Percentiles rank a stretch among this genome's conserved stretches.
Conservation (phyloP, 2,113 vertebrate species). For the Andinoacara biseriatus region DNA sequence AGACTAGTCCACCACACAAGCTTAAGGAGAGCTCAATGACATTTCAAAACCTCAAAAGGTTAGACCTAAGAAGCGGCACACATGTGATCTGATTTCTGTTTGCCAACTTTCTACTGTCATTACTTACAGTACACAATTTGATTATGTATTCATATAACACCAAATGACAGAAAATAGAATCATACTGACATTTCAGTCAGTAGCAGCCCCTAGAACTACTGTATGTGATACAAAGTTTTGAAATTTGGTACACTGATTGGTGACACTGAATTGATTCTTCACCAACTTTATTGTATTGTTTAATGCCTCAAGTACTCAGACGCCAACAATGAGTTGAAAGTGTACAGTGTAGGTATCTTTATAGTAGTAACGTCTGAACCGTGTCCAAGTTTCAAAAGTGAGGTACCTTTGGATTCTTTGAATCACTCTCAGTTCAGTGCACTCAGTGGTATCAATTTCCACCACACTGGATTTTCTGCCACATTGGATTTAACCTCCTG, state of each 20-base stretch:
- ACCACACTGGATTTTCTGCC: not conserved
- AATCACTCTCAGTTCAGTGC: not conserved
- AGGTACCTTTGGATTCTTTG: not conserved
- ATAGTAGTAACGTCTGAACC: fast-evolving
- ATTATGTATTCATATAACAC: not conserved
- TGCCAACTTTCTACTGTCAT: conserved; percentile 47
- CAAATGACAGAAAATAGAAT: not conserved
- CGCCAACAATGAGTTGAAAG: not conserved
- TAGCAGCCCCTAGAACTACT: too few species aligned
- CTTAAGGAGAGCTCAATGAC: conserved; percentile 65
- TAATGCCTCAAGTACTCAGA: not conserved
- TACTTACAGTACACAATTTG: conserved; percentile 15
- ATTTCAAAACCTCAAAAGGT: conserved; percentile 69
- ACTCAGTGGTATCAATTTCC: not conserved
- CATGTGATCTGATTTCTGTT: conserved; percentile 43
- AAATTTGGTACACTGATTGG: not conserved
- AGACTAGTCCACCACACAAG: conserved; percentile 22
- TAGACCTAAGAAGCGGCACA: conserved; percentile 47
- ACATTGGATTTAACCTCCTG: not conserved
- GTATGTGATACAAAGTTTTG: not conserved
- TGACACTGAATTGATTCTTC: not conserved
- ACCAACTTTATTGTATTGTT: not conserved
- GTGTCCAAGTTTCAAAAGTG: not conserved
- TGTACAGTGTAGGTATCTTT: not conserved
- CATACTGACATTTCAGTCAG: too few species aligned